These are phyloP conservation scores for Cephonodes hylas DNA, from an alignment of 2,888 invertebrate species.

Conservation along the genomic window DNA sequence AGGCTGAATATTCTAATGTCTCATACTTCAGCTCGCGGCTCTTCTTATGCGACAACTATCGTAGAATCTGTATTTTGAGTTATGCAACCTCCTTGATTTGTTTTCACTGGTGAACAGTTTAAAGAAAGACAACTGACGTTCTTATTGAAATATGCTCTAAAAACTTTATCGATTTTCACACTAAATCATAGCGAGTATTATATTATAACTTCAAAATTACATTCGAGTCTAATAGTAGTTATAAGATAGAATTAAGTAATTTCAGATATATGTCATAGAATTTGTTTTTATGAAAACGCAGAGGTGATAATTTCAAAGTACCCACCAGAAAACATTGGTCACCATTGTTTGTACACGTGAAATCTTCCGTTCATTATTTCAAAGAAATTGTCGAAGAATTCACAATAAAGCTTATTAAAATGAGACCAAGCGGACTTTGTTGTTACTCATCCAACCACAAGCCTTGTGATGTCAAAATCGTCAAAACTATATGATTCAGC, in stretches of 20 bases:
- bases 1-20: constrained; percentile 16
- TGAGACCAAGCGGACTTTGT: constrained; percentile 52
- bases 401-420: constrained; percentile 29
- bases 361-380: not conserved
- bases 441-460: constrained; percentile 44
- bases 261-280: too few relatives aligned
- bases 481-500: constrained; percentile 45
- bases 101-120: too few relatives aligned
- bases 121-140: too few relatives aligned
- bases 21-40: not conserved
- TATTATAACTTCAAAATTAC: too few relatives aligned
- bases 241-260: too few relatives aligned
- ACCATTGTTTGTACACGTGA: not conserved
- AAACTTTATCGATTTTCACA: too few relatives aligned
- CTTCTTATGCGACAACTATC: not conserved
- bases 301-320: too few relatives aligned
- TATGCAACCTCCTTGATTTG: too few relatives aligned
- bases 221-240: too few relatives aligned
- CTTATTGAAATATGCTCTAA: too few relatives aligned
- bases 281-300: too few relatives aligned
- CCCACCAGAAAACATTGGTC: not conserved
- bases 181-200: too few relatives aligned
- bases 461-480: constrained; percentile 32
- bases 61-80: not conserved
- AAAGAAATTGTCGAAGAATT: not conserved